Evolutionary conservation across 2,888 invertebrate species (phyloP), one percentile per base, ranked within the genome.

Genomic region (Cerceris ruficornis): DNA sequence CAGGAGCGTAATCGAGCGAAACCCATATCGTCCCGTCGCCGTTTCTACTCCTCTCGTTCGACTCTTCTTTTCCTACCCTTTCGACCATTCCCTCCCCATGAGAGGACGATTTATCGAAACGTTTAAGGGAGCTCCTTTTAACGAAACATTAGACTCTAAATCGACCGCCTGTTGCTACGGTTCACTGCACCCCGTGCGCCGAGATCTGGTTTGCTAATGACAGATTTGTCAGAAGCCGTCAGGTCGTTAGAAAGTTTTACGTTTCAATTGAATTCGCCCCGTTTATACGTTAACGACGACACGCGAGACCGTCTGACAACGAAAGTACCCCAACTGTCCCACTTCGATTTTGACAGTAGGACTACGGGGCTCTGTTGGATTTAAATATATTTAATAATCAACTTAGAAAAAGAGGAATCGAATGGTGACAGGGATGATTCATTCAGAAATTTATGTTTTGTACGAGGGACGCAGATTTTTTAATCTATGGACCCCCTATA

Each of bases 151-250:
- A 60, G 15, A 75, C 61, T 77, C 69, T 52, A 52, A 71, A 80
- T 78, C 69, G 66, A 75, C 77, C 73, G 83, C 83, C 75, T 83
- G 83, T 83, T 83, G 84, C 83, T 72, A 67, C 49, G 14, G 62
- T 69, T 77, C 73, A 55, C 39, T 50, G 69, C 41, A 39, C 46
- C 64, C 60, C 57, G 50, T 61, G 57, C 59, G 61, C 17, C 59
- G 59, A 49, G 43, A 71, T 67, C 67, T 75, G 71, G 66, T 75
- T 83, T 84, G 77, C 82, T 77, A 80, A 83, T 66, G 72, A 68
- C 64, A 61, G 72, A 68, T 77, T 69, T 79, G 69, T 82, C 73
- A 82, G 70, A 54, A 73, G 58, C 55, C 41, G 69, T 57, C 55
- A n/a, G 55, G 69, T 70, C 73, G 69, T 82, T 82, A 80, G 68